Evolutionary conservation across 2,113 vertebrate genomes (phyloP).

Genomic region (Desmodus rotundus): DNA sequence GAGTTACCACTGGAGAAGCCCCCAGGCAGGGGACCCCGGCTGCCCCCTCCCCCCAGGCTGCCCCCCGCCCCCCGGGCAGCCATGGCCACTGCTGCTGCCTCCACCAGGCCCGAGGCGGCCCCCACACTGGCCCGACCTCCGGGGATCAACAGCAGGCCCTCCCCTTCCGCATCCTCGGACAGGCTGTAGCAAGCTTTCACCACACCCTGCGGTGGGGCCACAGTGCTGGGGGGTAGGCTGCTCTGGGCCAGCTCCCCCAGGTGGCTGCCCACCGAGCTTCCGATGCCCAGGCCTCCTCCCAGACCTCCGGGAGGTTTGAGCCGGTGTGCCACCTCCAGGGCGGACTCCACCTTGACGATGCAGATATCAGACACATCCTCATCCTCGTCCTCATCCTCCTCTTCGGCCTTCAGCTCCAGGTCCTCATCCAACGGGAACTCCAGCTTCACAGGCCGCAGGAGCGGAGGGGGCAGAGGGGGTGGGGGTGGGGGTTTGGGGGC

Average conservation of each 20-base stretch:
- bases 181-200: conserved; percentile 81
- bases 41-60: conserved; percentile 58
- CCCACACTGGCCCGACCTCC: conserved; percentile 69
- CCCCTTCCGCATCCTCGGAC: conserved; percentile 74
- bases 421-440: conserved; percentile 76
- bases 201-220: conserved; percentile 69
- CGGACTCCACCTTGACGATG: conserved; percentile 81
- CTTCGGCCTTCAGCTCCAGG: conserved; percentile 80
- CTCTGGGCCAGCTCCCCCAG: conserved; percentile 66
- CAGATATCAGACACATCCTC: conserved; percentile 82
- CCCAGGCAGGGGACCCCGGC: conserved; percentile 52
- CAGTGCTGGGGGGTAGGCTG: conserved; percentile 50
- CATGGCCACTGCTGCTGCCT: conserved; percentile 74
- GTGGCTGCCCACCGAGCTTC: conserved; percentile 22
- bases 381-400: conserved; percentile 79
- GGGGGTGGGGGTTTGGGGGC: conserved; percentile 70
- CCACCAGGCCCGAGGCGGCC: conserved; percentile 67
- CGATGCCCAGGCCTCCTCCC: conserved; percentile 64
- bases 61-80: conserved; percentile 72
- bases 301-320: conserved; percentile 72
- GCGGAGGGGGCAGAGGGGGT: conserved; percentile 69
- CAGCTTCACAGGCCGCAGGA: conserved; percentile 73
- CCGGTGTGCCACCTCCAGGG: conserved; percentile 74
- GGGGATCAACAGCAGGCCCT: conserved; percentile 76
- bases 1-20: conserved; percentile 56